Evolutionary conservation across 64 coral and sea anemone genomes (phyloP).

Genomic region (Exaiptasia diaphana): DNA sequence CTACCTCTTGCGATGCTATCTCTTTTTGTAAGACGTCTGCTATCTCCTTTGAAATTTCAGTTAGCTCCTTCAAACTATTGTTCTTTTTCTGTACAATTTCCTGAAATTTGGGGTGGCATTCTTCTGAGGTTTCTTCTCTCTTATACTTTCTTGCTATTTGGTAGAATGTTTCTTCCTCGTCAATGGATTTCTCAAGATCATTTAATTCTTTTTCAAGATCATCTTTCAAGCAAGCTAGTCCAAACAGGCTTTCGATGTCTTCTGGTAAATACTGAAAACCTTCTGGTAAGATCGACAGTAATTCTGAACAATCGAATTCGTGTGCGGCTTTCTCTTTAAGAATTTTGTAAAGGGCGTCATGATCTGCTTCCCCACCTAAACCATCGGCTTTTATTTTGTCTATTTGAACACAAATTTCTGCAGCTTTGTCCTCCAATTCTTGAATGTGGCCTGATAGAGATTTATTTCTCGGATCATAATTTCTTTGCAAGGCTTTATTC

Average conservation of each 20-base stretch:
- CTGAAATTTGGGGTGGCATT: background rate
- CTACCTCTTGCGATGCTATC: background rate
- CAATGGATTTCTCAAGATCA: conserved; percentile 37
- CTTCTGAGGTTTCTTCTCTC: conserved; percentile 9
- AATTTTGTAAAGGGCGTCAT: background rate
- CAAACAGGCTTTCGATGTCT: background rate
- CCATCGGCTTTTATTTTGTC: no score
- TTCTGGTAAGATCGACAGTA: background rate
- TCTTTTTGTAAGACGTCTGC: background rate
- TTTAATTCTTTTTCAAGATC: background rate
- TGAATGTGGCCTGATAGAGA: no score
- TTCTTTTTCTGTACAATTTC: background rate
- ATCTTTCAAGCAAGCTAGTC: background rate
- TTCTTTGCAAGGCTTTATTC: no score
- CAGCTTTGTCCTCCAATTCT: no score
- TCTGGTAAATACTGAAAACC: background rate
- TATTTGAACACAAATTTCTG: no score
- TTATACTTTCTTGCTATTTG: conserved; percentile 38
- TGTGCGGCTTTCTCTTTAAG: background rate
- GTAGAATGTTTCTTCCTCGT: conserved; percentile 54
- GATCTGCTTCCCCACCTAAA: no score
- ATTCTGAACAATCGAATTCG: background rate
- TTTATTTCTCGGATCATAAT: no score
- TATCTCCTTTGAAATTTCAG: background rate
- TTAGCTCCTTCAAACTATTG: background rate